Evolutionary conservation across 2,797 vertebrate species (phyloP).

Genomic region (Xiphophorus birchmanni): DNA sequence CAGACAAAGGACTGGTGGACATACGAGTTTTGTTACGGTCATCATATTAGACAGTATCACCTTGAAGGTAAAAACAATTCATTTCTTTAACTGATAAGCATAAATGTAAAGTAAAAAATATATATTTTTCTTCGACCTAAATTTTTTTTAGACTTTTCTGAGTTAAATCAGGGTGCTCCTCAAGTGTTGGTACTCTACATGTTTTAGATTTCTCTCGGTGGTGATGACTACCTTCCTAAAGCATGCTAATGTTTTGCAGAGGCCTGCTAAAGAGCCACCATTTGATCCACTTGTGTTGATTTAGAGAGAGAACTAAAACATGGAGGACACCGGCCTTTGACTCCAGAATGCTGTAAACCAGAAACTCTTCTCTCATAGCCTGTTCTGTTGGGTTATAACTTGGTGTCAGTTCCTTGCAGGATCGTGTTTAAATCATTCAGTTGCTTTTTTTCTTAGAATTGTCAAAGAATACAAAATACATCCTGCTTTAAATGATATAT

Average conservation of each 20-base stretch:
- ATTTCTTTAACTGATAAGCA: not conserved
- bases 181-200: no score
- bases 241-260: no score
- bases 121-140: not conserved
- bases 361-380: not conserved
- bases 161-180: not conserved
- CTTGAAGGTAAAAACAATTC: conserved; percentile 84
- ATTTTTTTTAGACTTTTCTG: not conserved
- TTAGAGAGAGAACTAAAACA: no score
- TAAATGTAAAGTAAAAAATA: no score
- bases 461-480: not conserved
- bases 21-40: conserved; percentile 93
- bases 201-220: no score
- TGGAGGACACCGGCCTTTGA: no score
- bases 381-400: not conserved
- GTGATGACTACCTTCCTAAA: no score
- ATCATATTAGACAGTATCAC: conserved; percentile 94
- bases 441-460: not conserved
- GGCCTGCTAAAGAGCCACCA: no score
- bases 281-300: no score
- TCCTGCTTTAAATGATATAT: not conserved
- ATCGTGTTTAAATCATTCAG: not conserved
- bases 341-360: not conserved
- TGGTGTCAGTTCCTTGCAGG: not conserved
- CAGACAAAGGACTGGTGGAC: conserved; percentile 99